Base-by-base conservation (phyloP, 2,888 invertebrate species). In the Lochmaea crataegi region DNA sequence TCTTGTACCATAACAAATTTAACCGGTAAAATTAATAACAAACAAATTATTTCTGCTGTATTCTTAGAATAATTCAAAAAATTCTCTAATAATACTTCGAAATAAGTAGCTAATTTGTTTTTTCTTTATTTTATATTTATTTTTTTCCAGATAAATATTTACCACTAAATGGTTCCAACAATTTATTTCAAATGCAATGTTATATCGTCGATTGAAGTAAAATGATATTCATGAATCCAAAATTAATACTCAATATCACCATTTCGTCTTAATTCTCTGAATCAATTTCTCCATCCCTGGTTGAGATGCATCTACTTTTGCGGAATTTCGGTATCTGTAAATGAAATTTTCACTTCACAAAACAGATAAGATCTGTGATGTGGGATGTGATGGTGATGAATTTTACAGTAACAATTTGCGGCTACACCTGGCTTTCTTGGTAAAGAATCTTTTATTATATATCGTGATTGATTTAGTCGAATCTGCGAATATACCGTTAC, bases 311-410 rank as follows among this genome's bases (percentile, higher is more conserved):
- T n/a, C n/a, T n/a, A n/a, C n/a, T n/a, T n/a, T n/a, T n/a, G n/a
- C n/a, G n/a, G n/a, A n/a, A n/a, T n/a, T n/a, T n/a, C n/a, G n/a
- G 26, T 32, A 32, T n/a, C n/a, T n/a, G 14, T 12, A 48, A 14
- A n/a, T 12, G 14, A 12, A 6, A 12, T 14, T 48, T n/a, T 14
- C 4, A 48, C 12, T 48, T 48, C 48, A 48, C n/a, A n/a, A 48
- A 48, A 48, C 48, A 48, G 48, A 48, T 48, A 48, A 48, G n/a
- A 48, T 48, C 48, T 48, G n/a, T 14, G 48, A 48, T 48, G 48
- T 48, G 48, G 48, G 6, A 48, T 48, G 48, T 48, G 48, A n/a
- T 48, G 48, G 48, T 48, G 48, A 48, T 48, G n/a, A 48, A 48
- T 48, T 48, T n/a, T 48, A n/a, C 48, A 4, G n/a, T 14, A 6